Evolutionary conservation across 2,888 invertebrate species (phyloP).

Genomic region (Tribolium freemani): DNA sequence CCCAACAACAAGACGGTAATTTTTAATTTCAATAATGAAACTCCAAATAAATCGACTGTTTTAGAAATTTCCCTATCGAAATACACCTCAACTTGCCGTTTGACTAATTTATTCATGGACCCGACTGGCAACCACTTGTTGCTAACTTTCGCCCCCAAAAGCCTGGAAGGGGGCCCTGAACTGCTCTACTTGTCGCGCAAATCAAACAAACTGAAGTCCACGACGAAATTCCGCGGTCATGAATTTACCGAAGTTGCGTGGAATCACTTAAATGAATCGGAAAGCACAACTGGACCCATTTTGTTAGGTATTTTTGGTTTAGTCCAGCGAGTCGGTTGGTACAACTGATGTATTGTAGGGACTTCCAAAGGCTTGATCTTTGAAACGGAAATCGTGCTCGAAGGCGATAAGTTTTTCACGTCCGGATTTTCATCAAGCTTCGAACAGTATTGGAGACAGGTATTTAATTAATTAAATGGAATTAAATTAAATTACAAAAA

Average conservation of each 20-base stretch:
- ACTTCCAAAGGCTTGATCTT: slow-evolving; percentile 92
- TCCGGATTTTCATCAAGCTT: slow-evolving; percentile 76
- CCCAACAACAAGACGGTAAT: slow-evolving; percentile 83
- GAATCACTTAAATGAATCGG: slow-evolving; percentile 82
- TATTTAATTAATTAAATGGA: slow-evolving; percentile 62
- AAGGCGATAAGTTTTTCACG: slow-evolving; percentile 87
- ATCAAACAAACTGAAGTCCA: slow-evolving; percentile 79
- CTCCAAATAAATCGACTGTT: slow-evolving; percentile 48
- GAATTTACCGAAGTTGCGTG: slow-evolving; percentile 93
- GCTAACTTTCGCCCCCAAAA: slow-evolving; percentile 78
- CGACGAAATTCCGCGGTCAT: slow-evolving; percentile 79
- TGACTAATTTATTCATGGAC: slow-evolving; percentile 84
- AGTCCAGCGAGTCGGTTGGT: no score
- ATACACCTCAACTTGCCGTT: slow-evolving; percentile 73
- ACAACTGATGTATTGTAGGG: slow-evolving; percentile 67
- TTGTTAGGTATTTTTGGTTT: slow-evolving; percentile 70
- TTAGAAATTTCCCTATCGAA: slow-evolving; percentile 82
- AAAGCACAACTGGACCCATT: slow-evolving; percentile 84
- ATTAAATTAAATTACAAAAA: slow-evolving; percentile 1
- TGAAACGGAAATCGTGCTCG: slow-evolving; percentile 88
- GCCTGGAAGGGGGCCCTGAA: slow-evolving; percentile 75
- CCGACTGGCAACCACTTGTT: slow-evolving; percentile 89
- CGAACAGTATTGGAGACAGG: slow-evolving; percentile 87
- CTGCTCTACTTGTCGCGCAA: slow-evolving; percentile 85
- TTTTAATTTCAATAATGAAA: slow-evolving; percentile 3